Base-by-base conservation (phyloP, 35 echinoderm and acorn worm species). In the Diadema setosum region DNA sequence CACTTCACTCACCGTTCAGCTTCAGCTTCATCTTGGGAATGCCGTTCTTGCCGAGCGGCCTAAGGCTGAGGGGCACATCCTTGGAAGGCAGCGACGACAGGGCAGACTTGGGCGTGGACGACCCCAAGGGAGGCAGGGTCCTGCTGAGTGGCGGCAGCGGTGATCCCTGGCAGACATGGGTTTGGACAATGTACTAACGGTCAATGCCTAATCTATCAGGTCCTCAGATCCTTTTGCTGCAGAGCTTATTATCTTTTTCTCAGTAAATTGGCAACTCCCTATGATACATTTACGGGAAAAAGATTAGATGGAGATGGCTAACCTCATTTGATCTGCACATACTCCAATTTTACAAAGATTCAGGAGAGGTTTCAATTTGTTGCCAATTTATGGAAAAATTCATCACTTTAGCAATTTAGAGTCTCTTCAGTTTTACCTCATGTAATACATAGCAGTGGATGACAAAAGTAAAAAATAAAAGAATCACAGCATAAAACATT, bases 81-180 rank as follows among this genome's bases (percentile, higher is more conserved):
- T 27, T 82, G 42, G 86, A 58, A 23, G 81, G 57, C 24, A 85
- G 49, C 35, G 58, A 23, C 18, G 81, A 58, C 46, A 67, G 82
- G 20, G 84, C 75, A 45, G 81, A n/a, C 36, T 70, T 75, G 41
- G 92, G 81, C 11, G 84, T 94, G 12, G 91, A 84, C 25, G 88
- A 52, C 46, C 92, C 86, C 17, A 98, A 88, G 27, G 96, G 96
- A 23, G 96, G 96, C 36, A 98, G 70, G 40, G 96, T 98, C 57
- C 96, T 91, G 18, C 90, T 87, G 35, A 98, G 56, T 0, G 96
- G 96, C 33, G 96, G 96, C 37, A 94, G 83, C 11, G 88, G 92
- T 2, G 92, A 94, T 18, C 44, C 75, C 96, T 98, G 60, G 8
- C 88, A 81, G 33, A 39, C 5, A 65, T 29, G n/a, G n/a, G n/a